Percentiles rank a stretch among this genome's conserved stretches.
phyloP scores from a whole-genome alignment of 2,888 invertebrate genomes.

The Xanthorhoe spadicearia region DNA sequence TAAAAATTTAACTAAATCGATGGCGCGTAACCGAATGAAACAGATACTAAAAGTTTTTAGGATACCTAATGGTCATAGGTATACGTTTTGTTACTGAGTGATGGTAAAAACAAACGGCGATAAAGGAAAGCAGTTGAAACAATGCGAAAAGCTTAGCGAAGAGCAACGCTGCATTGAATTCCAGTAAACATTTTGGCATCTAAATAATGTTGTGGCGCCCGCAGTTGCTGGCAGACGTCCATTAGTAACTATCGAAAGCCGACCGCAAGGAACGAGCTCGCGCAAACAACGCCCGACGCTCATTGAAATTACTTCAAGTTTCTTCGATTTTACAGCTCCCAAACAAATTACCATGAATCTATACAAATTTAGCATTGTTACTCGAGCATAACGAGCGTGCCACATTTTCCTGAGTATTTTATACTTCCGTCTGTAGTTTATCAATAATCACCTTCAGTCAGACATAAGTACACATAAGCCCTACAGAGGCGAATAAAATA shows the following conservation, averaged over 20 bases:
- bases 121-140: slow-evolving; percentile 7
- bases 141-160: slow-evolving; percentile 28
- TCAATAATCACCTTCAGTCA: neutral
- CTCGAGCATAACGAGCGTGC: neutral
- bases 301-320: slow-evolving; percentile 39
- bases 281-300: slow-evolving; percentile 37
- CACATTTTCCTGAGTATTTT: slow-evolving; percentile 1
- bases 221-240: slow-evolving; percentile 66
- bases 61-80: neutral
- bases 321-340: slow-evolving; percentile 22
- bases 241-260: slow-evolving; percentile 61
- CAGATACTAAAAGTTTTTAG: neutral
- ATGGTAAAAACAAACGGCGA: neutral
- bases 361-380: slow-evolving; percentile 13
- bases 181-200: slow-evolving; percentile 51
- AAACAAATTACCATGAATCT: slow-evolving; percentile 28
- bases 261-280: slow-evolving; percentile 46
- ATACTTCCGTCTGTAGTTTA: slow-evolving; percentile 1
- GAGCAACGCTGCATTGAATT: slow-evolving; percentile 37
- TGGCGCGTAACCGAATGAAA: slow-evolving; percentile 11
- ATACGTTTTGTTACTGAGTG: neutral
- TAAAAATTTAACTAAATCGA: slow-evolving; percentile 26
- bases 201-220: slow-evolving; percentile 60
- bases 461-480: neutral
- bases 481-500: neutral